Conservation (phyloP, 2,113 vertebrate species). For the Sclerurus mexicanus region DNA sequence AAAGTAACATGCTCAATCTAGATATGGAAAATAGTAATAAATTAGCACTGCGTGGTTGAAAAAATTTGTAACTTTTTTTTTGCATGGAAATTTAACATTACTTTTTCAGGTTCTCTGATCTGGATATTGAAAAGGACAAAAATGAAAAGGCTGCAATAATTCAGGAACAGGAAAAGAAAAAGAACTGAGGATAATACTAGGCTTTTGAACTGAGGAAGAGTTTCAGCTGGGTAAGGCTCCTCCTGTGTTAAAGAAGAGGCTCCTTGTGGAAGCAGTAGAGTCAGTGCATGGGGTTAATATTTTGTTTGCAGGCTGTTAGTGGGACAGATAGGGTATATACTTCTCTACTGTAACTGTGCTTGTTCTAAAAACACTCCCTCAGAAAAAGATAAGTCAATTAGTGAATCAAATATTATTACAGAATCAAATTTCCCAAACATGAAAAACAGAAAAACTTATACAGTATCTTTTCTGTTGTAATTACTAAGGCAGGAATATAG, state of each 20-base stretch:
- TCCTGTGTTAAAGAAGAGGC: background rate
- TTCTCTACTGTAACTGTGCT: background rate
- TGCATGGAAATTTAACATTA: background rate
- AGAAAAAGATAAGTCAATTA: background rate
- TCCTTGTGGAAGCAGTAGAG: background rate
- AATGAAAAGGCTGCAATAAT: background rate
- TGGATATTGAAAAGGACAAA: background rate
- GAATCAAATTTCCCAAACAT: background rate
- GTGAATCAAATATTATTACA: background rate
- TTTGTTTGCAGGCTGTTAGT: background rate
- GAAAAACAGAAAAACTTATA: background rate
- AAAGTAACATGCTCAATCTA: background rate
- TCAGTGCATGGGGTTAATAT: background rate
- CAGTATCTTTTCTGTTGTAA: background rate
- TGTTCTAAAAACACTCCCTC: background rate
- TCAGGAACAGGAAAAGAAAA: background rate
- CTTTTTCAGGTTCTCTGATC: background rate
- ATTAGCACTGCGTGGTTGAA: background rate
- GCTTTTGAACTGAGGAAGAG: background rate
- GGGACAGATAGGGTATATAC: background rate
- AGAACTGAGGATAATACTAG: background rate
- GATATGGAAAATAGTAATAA: background rate
- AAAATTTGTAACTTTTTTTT: background rate
- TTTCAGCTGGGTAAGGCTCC: background rate
- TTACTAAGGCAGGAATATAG: background rate